Base-by-base conservation (phyloP, 2,888 invertebrate species). In the Callyntrura sp. region DNA sequence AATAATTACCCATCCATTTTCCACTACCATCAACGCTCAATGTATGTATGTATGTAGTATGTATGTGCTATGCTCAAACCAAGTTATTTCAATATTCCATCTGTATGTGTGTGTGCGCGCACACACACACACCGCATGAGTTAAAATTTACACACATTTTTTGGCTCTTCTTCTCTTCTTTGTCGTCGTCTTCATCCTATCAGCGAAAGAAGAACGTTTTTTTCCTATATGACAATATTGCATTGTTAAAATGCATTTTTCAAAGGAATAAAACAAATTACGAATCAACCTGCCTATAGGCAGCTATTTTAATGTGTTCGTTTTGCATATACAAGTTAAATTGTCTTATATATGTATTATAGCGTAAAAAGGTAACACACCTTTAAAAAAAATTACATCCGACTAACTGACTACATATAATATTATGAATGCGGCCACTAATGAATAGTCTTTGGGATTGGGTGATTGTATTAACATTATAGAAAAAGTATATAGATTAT, bases 381-480 rank as follows among this genome's bases (percentile, higher is more conserved):
- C 76, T 76, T 76, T 51, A 76, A 76, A 76, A n/a, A 76, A 76
- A 43, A 20, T 23, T 48, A 23, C 76, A 76, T 76, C 76, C 76
- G 76, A 73, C 73, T 65, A 17, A 65, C 11, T 5, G 4, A n/a
- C n/a, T 28, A 6, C 4, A 6, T 17, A 2, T 57, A 17, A 35
- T 35, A 6, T 35, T 35, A 17, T 57, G 57, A 11, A 11, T 51
- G 51, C 35, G 51, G 11, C 62, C 25, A 20, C 62, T 62, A 65
- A 65, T 28, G 65, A 65, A 65, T 28, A 28, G 35, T 35, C 35
- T 35, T 35, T 35, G 2, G 28, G 28, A 28, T 65, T 65, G 28
- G 28, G 12, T 28, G 62, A 28, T 28, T 65, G 28, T n/a, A 65
- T 28, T 65, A 65, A 25, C 9, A 62, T 25, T 23, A 62, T 65